phyloP scores from a whole-genome alignment of 2,113 vertebrate species.

The Trichomycterus rosablanca region DNA sequence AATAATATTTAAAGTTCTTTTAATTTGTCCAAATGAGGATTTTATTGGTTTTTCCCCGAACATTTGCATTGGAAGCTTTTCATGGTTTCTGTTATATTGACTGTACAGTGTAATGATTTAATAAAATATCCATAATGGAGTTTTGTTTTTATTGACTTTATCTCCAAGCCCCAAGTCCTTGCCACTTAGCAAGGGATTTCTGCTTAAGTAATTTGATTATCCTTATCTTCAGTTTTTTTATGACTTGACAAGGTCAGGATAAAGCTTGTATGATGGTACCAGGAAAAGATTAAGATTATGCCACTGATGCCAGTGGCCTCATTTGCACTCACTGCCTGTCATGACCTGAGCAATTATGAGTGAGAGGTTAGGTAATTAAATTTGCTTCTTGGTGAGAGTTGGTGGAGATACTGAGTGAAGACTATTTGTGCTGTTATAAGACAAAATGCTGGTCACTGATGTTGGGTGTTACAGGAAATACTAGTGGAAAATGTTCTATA shows the following conservation, averaged over 20 bases:
- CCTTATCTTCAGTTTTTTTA: slow-evolving; percentile 50
- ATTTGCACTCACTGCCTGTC: slow-evolving; percentile 24
- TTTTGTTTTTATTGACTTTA: slow-evolving; percentile 20
- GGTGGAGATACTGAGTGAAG: neutral
- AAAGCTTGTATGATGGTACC: slow-evolving; percentile 41
- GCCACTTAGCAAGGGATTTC: slow-evolving; percentile 7
- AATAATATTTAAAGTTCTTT: no score
- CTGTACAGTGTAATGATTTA: slow-evolving; percentile 12
- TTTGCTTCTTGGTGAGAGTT: slow-evolving; percentile 12
- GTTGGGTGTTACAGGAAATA: no score
- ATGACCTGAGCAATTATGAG: slow-evolving; percentile 32
- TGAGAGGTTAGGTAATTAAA: slow-evolving; percentile 29
- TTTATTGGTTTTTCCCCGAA: neutral
- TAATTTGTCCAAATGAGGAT: no score
- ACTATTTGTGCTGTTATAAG: no score
- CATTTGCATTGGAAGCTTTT: neutral
- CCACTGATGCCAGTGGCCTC: slow-evolving; percentile 1
- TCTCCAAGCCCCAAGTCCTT: slow-evolving; percentile 1
- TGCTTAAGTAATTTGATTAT: slow-evolving; percentile 45
- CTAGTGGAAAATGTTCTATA: no score
- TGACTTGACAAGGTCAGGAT: slow-evolving; percentile 37
- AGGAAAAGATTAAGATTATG: slow-evolving; percentile 18
- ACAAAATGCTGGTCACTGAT: no score
- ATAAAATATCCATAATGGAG: no score
- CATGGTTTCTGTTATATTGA: neutral